Evolutionary conservation across 2,888 invertebrate genomes (phyloP), one percentile per base, ranked within the genome.

Genomic region (Cantharis lateralis): DNA sequence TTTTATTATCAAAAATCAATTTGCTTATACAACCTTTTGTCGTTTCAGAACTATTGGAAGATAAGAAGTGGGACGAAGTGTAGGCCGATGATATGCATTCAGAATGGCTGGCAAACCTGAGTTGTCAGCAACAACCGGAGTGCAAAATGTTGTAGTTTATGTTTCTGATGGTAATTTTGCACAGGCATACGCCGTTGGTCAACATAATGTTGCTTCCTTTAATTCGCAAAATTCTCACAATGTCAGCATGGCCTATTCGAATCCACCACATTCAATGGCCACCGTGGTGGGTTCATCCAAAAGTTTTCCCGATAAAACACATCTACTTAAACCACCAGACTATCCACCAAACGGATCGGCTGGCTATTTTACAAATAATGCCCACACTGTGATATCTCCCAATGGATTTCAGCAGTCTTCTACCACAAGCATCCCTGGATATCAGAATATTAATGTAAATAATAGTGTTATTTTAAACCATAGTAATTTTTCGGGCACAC

Each of bases 91-190:
- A 93, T 93, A 93, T 92, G 92, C 90, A 91, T 91, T 90, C 90
- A 92, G 91, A 90, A 93, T 93, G 93, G 92, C 93, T 90, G 92
- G 92, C 91, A 93, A 93, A 93, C 92, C 93, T 93, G 93, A 93
- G 90, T 92, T 93, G 89, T 90, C 91, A 89, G 90, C 87, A 80
- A 84, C 86, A 81, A 88, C 89, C 86, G 88, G 89, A 87, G 89
- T 90, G 79, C 90, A 90, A 82, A 90, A 90, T 87, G 90, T 91
- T 84, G 89, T 90, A 88, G 91, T 91, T 78, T 91, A 91, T 85
- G 91, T 91, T 70, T 90, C 91, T 74, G 90, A 90, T 85, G 91
- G 91, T 82, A 90, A 90, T 86, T 90, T 90, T 84, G 89, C 90
- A 76, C 88, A 88, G 80, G 87, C 88, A 70, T 91, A 91, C 87